phyloP scores from a whole-genome alignment of 2,888 invertebrate species.

The Epinotia bilunana region DNA sequence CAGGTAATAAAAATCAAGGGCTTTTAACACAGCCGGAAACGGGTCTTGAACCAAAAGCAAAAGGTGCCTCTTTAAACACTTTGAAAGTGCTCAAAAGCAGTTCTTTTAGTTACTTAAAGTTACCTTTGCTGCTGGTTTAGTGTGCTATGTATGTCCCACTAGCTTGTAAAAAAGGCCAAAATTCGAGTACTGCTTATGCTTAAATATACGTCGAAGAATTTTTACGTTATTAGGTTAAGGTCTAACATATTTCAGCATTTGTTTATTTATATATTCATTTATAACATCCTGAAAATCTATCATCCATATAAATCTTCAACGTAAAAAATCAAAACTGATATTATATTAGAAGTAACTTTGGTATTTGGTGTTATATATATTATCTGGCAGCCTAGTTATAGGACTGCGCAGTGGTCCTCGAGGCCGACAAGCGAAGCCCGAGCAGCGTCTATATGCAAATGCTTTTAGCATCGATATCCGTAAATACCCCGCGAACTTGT shows the following conservation, averaged over 20 bases:
- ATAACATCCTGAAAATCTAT: constrained; percentile 46
- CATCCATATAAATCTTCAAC: constrained; percentile 52
- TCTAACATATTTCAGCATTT: not conserved
- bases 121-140: not conserved
- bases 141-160: not conserved
- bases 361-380: constrained; percentile 74
- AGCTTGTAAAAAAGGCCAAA: not conserved
- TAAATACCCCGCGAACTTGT: constrained; percentile 15
- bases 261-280: constrained; percentile 3
- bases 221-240: not conserved
- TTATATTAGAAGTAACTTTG: constrained; percentile 78
- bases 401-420: constrained; percentile 10
- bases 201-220: not conserved
- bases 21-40: not conserved
- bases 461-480: constrained; percentile 29
- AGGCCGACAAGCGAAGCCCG: constrained; percentile 22
- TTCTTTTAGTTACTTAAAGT: not conserved
- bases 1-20: not conserved
- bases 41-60: not conserved
- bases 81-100: not conserved
- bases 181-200: not conserved
- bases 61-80: not conserved
- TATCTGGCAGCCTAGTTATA: constrained; percentile 44
- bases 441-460: constrained; percentile 17
- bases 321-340: constrained; percentile 59